Evolutionary conservation across 2,113 vertebrate species (phyloP), one percentile per base, ranked within the genome.

Genomic region (Romanogobio albipinnatus): DNA sequence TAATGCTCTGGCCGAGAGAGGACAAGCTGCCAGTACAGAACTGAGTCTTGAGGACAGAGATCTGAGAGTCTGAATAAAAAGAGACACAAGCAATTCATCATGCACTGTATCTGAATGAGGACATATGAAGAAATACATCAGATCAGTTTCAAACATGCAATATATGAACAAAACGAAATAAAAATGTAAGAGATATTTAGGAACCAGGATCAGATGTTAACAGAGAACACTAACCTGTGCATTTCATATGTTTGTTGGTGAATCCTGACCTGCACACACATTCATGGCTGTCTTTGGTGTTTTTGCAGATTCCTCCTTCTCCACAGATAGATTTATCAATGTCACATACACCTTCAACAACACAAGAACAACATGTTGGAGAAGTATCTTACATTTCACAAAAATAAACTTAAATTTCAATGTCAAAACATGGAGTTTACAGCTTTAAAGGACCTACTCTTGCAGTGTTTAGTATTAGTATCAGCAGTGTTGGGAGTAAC

Each of bases 261-360:
- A 87, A 94, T 33, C 93, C 93, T 5, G 1, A 0, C 0, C 9
- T 76, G 78, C 94, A 95, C 4, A 3, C 13, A 81, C 94, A 96
- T n/a, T 29, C 79, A 77, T 91, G 87, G 0, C 91, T 84, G 0
- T 71, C 51, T 56, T 2, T 1, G 19, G 39, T 85, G 26, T 1
- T 88, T 66, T 58, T 2, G 62, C 94, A 96, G 58, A 19, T 19
- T 84, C 91, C 92, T 83, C 90, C 91, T 47, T 13, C 45, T 87
- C 92, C 88, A 24, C 95, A 95, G 56, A 33, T 81, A 61, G 86
- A 89, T 9, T 49, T 17, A 59, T 89, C 1, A 26, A 86, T 71
- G 11, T 0, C 5, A 89, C 93, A 94, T 33, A 89, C 86, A 81
- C 91, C 93, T 93, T 29, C 70, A 91, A 87, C 45, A 39, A 62